Percentiles rank a stretch among this genome's conserved stretches.
phyloP scores from a whole-genome alignment of 2,113 vertebrate species.

The Pitta sordida region DNA sequence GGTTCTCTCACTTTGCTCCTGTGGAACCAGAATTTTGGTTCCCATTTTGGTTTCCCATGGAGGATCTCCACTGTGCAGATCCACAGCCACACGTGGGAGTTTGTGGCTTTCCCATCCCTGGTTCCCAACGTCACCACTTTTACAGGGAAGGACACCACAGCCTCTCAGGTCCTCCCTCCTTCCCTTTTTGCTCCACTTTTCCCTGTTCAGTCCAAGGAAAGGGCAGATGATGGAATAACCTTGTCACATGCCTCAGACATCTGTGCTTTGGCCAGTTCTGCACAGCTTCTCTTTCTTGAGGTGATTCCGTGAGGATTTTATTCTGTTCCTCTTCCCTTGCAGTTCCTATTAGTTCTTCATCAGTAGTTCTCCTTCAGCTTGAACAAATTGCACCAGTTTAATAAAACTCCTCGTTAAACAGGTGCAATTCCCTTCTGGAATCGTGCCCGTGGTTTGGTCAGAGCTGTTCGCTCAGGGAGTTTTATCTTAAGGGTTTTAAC shows the following conservation, averaged over 20 bases:
- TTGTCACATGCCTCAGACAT: not conserved
- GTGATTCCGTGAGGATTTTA: not conserved
- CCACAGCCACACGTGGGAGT: rapidly evolving
- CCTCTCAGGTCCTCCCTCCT: not conserved
- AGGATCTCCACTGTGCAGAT: not conserved
- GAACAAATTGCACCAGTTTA: not conserved
- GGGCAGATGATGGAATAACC: not conserved
- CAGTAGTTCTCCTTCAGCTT: conserved; percentile 6
- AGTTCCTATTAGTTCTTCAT: not conserved
- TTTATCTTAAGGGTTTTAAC: not conserved
- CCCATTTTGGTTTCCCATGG: not conserved
- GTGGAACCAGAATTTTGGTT: not conserved
- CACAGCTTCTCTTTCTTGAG: not conserved
- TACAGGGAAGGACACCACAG: rapidly evolving
- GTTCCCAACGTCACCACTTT: not conserved
- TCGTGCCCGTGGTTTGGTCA: not conserved
- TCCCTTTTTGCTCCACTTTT: not conserved
- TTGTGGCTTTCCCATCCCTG: not conserved
- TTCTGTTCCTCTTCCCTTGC: not conserved
- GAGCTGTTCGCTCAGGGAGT: not conserved
- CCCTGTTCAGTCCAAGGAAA: not conserved
- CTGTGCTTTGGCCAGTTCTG: not conserved
- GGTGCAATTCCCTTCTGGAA: not conserved
- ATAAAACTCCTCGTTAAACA: not conserved
- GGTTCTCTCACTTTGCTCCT: not conserved